Percentiles rank a stretch among this genome's conserved stretches.
Conservation (phyloP, 2,888 invertebrate species). For the Suillia variegata region DNA sequence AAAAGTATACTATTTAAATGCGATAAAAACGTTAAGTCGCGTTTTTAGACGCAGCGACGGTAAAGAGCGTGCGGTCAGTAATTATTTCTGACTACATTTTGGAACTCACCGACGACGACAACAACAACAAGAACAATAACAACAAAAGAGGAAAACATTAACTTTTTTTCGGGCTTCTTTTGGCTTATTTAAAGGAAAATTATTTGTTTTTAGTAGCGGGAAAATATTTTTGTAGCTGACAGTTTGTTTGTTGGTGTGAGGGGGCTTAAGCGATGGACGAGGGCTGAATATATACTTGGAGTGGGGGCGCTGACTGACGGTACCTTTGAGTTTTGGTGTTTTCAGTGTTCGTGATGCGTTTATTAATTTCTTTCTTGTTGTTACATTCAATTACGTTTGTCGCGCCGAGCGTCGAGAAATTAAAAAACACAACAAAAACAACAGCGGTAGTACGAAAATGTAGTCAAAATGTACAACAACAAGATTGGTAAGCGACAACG, state of each 20-base stretch:
- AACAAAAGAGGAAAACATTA: too few species aligned
- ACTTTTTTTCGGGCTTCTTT: too few species aligned
- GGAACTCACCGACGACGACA: background rate
- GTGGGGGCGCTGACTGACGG: background rate
- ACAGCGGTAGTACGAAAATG: background rate
- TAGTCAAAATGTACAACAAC: too few species aligned
- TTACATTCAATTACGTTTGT: slow-evolving; percentile 2
- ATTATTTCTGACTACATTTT: background rate
- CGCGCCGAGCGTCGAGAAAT: too few species aligned
- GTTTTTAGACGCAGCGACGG: background rate
- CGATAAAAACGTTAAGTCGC: slow-evolving; percentile 9
- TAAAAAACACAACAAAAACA: background rate
- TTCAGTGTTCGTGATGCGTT: slow-evolving; percentile 38
- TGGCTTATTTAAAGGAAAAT: too few species aligned
- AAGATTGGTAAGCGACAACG: slow-evolving; percentile 1
- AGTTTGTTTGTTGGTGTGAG: background rate
- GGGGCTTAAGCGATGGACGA: background rate
- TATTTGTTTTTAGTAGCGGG: too few species aligned
- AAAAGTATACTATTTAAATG: slow-evolving; percentile 13
- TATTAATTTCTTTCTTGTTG: slow-evolving; percentile 35
- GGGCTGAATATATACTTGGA: background rate
- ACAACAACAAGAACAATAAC: too few species aligned
- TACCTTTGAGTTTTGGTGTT: background rate
- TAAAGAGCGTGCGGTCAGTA: background rate
- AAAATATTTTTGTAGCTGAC: too few species aligned